Base-by-base conservation (phyloP, 2,113 vertebrate species). In the Anseranas semipalmata region DNA sequence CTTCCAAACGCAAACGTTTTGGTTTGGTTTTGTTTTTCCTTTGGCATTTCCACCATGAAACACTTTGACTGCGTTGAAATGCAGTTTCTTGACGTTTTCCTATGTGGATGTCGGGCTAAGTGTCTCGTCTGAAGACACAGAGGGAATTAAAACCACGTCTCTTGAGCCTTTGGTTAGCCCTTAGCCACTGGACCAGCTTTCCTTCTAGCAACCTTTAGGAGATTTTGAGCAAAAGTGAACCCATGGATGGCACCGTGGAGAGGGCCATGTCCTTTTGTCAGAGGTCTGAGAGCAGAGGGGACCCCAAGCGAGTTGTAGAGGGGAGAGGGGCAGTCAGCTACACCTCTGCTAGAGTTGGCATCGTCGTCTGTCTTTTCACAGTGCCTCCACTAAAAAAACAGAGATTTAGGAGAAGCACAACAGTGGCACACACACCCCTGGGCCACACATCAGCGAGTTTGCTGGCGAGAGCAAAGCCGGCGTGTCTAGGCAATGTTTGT, bases 71-170 rank as follows among this genome's bases (percentile, higher is more conserved):
- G 25, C 1, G 2, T 66, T 90, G 95, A 96, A 93, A 93, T 92
- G 72, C 83, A 92, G 37, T 71, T 79, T 89, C 95, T 95, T 95
- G 91, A 92, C 93, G 81, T 90, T 81, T 93, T 93, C 41, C 32
- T 86, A 1, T 74, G 65, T 86, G 83, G 59, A 71, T 92, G 75
- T 88, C 0, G 7, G 79, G 67, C 67, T 80, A 77, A 96, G 48
- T 63, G 72, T 88, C 85, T 93, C 94, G 72, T 88, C 92, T 91
- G 83, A 93, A 95, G 83, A 55, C 92, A 90, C 85, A 88, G 28
- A 84, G 79, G 79, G 93, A 95, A 86, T 88, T 94, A 85, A 88
- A 94, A 84, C 50, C 2, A 2, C 82, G 62, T 86, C 85, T 86
- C 90, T 90, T 77, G 76, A 84, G 85, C 55, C 27, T 84, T 84